These are phyloP conservation scores for Calcarius ornatus DNA, from an alignment of 2,113 vertebrate species.

Conservation along the genomic window DNA sequence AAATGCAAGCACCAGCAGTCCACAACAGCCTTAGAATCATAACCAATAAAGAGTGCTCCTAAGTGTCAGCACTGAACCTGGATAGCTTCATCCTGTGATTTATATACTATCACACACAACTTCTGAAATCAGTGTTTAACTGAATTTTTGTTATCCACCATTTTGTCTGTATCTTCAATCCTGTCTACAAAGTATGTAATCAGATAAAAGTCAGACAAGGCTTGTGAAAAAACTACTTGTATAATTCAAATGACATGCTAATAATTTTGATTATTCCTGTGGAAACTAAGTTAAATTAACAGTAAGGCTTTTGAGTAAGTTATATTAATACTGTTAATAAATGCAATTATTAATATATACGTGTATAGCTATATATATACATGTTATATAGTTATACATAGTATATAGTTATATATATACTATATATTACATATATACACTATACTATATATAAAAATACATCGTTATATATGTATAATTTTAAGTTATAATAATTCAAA, in stretches of 20 bases:
- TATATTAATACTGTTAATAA: background rate
- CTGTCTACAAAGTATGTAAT: background rate
- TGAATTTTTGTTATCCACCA: background rate
- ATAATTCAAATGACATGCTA: background rate
- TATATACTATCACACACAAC: background rate
- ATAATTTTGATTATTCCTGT: background rate
- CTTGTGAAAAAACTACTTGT: background rate
- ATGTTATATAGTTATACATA: background rate
- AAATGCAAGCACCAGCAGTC: background rate
- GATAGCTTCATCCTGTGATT: background rate
- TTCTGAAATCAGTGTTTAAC: background rate
- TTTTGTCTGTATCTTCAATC: background rate
- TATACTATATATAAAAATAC: background rate
- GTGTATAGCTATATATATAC: background rate
- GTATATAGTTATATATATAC: background rate
- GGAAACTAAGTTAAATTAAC: background rate
- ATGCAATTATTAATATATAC: background rate
- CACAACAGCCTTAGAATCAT: background rate
- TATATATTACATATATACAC: background rate
- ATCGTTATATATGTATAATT: background rate
- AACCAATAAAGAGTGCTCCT: background rate
- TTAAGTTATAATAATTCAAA: background rate
- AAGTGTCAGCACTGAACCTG: background rate
- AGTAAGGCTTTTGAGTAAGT: background rate
- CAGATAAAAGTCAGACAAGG: background rate